A percentile compares a stretch with the other conserved stretches of the same genome.
Evolutionary conservation across 2,888 invertebrate genomes (phyloP).

Genomic region (Flabesymbios commensalis): DNA sequence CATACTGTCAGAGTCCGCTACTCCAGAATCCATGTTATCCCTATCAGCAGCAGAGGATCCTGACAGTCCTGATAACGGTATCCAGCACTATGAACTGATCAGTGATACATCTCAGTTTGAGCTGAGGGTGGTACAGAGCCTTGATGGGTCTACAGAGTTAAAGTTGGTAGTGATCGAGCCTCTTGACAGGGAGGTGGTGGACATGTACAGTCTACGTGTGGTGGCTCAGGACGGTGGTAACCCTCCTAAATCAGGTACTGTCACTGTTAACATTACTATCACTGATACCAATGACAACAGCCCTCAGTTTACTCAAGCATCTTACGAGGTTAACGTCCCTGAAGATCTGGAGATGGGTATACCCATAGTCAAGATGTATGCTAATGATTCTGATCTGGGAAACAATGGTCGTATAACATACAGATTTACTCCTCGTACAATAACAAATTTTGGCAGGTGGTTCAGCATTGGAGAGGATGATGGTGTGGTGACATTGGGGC

Average conservation of each 20-base stretch:
- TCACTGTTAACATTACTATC: slow-evolving; percentile 24
- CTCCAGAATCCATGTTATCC: slow-evolving; percentile 14
- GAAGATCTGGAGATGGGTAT: slow-evolving; percentile 25
- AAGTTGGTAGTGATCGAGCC: slow-evolving; percentile 21
- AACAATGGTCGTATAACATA: slow-evolving; percentile 33
- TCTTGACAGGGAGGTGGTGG: slow-evolving; percentile 31
- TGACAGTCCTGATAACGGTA: slow-evolving; percentile 30
- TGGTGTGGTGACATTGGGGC: slow-evolving; percentile 26
- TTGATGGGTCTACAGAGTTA: slow-evolving; percentile 15
- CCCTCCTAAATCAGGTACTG: slow-evolving; percentile 24
- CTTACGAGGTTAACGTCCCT: slow-evolving; percentile 22
- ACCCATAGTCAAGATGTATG: slow-evolving; percentile 25
- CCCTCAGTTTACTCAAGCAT: slow-evolving; percentile 21
- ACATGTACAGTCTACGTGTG: slow-evolving; percentile 26
- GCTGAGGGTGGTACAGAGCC: neutral
- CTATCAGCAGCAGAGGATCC: slow-evolving; percentile 30
- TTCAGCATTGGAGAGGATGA: slow-evolving; percentile 26
- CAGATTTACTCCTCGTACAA: slow-evolving; percentile 18
- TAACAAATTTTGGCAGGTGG: slow-evolving; percentile 14
- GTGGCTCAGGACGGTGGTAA: slow-evolving; percentile 32
- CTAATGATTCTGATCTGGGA: slow-evolving; percentile 33
- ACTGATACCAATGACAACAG: slow-evolving; percentile 33
- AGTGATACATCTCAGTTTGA: slow-evolving; percentile 20
- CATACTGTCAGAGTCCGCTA: slow-evolving; percentile 28
- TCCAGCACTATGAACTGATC: slow-evolving; percentile 19